Percentiles rank a stretch among this genome's conserved stretches.
Conservation (phyloP, 2,888 invertebrate species). For the Dicyrtomina minuta region DNA sequence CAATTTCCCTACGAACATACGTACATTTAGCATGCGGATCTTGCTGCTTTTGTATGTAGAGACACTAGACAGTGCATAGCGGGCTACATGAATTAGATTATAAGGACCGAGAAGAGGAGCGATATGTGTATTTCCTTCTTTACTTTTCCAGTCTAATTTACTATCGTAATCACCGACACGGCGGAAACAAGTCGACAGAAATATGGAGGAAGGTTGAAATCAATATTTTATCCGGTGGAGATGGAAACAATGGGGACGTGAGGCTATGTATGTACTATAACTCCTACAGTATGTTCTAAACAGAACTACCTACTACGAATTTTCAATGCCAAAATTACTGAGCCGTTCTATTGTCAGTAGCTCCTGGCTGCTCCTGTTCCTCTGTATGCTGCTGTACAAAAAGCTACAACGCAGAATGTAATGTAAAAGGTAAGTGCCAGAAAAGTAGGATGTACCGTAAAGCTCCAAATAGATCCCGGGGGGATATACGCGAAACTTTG, state of each 20-base stretch:
- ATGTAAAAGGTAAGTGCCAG: too few species aligned
- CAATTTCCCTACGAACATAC: too few species aligned
- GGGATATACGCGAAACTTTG: too few species aligned
- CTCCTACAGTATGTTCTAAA: background rate
- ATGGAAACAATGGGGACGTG: constrained; percentile 15
- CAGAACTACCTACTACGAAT: background rate
- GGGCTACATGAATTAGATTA: too few species aligned
- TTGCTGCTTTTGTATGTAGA: too few species aligned
- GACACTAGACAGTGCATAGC: too few species aligned
- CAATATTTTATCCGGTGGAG: constrained; percentile 34
- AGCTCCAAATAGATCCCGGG: too few species aligned
- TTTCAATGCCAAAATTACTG: constrained; percentile 14
- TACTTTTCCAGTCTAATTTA: constrained; percentile 36
- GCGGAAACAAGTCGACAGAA: constrained; percentile 32
- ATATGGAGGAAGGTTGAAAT: constrained; percentile 39
- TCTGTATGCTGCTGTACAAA: background rate
- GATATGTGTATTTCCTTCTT: constrained; percentile 24
- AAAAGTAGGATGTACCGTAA: too few species aligned
- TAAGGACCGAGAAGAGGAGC: background rate
- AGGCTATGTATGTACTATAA: too few species aligned
- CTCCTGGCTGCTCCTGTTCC: background rate
- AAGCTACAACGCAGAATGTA: too few species aligned
- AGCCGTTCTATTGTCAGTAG: constrained; percentile 4
- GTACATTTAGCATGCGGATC: too few species aligned
- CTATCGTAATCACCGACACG: constrained; percentile 35